Base-by-base conservation (phyloP, 2,888 invertebrate genomes). In the Acronicta aceris region DNA sequence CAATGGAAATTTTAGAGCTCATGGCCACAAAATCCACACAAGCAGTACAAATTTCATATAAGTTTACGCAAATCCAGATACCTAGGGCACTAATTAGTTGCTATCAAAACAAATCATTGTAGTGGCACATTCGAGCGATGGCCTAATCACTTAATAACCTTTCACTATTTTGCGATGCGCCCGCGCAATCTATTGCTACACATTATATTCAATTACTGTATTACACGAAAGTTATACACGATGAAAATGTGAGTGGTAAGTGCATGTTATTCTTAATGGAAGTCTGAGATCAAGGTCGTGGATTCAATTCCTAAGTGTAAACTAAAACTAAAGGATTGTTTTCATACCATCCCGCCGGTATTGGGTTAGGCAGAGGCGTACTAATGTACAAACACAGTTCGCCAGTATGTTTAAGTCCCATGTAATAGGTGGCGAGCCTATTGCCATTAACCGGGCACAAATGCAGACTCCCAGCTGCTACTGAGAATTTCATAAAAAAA, bases 141-240 rank as follows among this genome's bases (percentile, higher is more conserved):
- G 49, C 43, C 71, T 58, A 65, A 70, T 65, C 48, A 52, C 16
- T 50, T 58, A 70, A 70, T 65, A 65, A 58, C 59, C 60, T 70
- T 70, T 74, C 57, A 65, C 59, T 65, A 15, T 47, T 15, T 47
- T 64, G 53, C 54, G 50, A 45, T 47, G 45, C 63, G 48, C 45
- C 5, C 13, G 42, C 49, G 73, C 61, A 73, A 67, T 10, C 0
- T 27, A 8, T 73, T 69, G 52, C 69, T 40, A 40, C 60, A 71
- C 38, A 46, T 30, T 21, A 12, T 16, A 50, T 48, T 38, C 41
- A 43, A 57, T 48, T 64, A 56, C 46, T 40, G 55, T 69, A 63
- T 50, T 51, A 33, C 68, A 43, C 38, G 48, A 45, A 60, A 60
- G 65, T 59, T 52, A 38, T 38, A 38, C 38, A 6, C 38, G 38